Evolutionary conservation across 2,888 invertebrate genomes (phyloP), one percentile per base, ranked within the genome.

Genomic region (Drosophila prolongata): DNA sequence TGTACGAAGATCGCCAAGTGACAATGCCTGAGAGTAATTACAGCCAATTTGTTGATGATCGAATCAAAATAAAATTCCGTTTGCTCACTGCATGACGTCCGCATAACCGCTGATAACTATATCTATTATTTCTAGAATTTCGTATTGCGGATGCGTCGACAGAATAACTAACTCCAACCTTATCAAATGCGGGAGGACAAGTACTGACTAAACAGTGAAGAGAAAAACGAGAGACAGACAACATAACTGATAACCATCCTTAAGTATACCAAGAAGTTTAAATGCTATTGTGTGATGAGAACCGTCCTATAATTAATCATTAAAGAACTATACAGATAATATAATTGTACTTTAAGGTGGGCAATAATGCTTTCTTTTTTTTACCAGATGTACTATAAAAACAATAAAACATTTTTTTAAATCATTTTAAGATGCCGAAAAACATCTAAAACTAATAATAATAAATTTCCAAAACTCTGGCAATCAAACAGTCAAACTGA

Each of bases 61-160:
- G 34, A 46, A 35, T 9, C 11, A 65, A 35, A 64, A 60, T 62
- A 60, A 16, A 65, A 46, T 54, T 53, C 38, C 53, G 35, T 14
- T 46, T 52, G 65, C 54, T 54, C 46, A 24, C 65, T 34, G 54
- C 65, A 65, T 66, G 55, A 65, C 55, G 55, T 65, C 55, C 54
- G 55, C 55, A 30, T 34, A 59, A 24, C 34, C 8, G 27, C 9
- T 55, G 66, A 66, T 66, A 65, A 55, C 19, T 34, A 14, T 11
- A 46, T 14, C 16, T 24, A 47, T 47, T 46, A 49, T 44, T 57
- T 67, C 65, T 42, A 66, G 30, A 67, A 66, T 24, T 67, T 57
- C 67, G 37, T 67, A 67, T 34, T 67, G 67, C 67, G 56, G 57
- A 58, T 68, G 55, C 47, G 55, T n/a, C 54, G 40, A 24, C 46